A percentile compares a stretch with the other conserved stretches of the same genome.
These are phyloP conservation scores for Neosilurus mollespiculum DNA, from an alignment of 2,797 vertebrate genomes.

Conservation along the genomic window DNA sequence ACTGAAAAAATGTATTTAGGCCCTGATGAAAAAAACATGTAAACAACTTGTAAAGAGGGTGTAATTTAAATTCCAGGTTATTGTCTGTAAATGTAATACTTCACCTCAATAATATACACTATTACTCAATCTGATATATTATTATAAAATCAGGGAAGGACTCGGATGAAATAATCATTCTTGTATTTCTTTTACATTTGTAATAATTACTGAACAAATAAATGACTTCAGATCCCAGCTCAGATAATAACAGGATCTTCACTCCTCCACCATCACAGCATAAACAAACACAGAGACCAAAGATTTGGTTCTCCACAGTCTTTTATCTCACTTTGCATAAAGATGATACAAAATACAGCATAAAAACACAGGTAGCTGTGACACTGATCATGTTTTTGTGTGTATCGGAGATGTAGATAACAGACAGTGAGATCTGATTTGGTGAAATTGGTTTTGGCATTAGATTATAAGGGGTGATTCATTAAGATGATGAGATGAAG, in stretches of 20 bases:
- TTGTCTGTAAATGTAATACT: no score
- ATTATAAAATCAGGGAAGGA: neutral
- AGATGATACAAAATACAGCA: slow-evolving; percentile 61
- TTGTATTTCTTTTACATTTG: neutral
- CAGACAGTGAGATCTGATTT: slow-evolving; percentile 23
- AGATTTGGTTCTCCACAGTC: slow-evolving; percentile 55
- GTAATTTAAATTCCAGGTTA: no score
- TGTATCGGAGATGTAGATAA: slow-evolving; percentile 41
- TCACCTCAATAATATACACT: no score
- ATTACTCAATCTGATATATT: no score
- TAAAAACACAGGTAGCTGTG: slow-evolving; percentile 62
- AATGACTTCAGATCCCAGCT: no score
- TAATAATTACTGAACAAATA: no score
- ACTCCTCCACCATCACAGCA: neutral
- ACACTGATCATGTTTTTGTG: slow-evolving; percentile 46
- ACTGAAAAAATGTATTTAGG: no score
- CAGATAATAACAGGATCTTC: no score
- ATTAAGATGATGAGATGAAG: neutral
- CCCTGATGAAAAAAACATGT: no score
- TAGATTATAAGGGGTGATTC: slow-evolving; percentile 20
- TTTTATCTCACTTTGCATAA: slow-evolving; percentile 66
- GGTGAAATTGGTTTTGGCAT: slow-evolving; percentile 52
- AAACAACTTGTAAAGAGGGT: no score
- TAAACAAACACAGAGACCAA: slow-evolving; percentile 23
- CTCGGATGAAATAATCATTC: neutral